Conservation (phyloP, 2,113 vertebrate genomes). For the Mastomys natalensis region DNA sequence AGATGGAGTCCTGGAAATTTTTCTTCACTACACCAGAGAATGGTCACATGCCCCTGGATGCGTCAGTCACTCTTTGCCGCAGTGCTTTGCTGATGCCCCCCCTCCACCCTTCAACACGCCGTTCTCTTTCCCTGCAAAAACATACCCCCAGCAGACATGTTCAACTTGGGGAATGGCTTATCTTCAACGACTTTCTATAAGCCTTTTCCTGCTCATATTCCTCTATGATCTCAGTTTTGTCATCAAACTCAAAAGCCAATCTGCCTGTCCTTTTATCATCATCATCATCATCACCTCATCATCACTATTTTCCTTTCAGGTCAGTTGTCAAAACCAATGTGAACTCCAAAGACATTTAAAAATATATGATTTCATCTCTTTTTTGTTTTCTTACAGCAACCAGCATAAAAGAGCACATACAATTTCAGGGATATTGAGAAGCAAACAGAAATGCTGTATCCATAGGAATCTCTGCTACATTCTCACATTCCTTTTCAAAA, state of each 20-base stretch:
- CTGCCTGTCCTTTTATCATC: not conserved
- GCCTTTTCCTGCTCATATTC: slow-evolving; percentile 45
- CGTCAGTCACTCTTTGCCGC: slow-evolving; percentile 78
- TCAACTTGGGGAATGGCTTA: slow-evolving; percentile 51
- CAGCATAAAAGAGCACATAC: not conserved
- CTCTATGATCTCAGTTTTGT: slow-evolving; percentile 25
- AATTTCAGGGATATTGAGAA: slow-evolving; percentile 44
- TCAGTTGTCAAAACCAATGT: slow-evolving; percentile 44
- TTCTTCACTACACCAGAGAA: slow-evolving; percentile 69
- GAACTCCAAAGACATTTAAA: slow-evolving; percentile 54
- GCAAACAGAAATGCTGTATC: slow-evolving; percentile 57
- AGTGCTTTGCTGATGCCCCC: slow-evolving; percentile 59
- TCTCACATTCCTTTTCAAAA: slow-evolving; percentile 26
- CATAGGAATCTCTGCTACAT: slow-evolving; percentile 36
- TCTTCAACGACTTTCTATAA: slow-evolving; percentile 53
- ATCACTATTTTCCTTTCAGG: not conserved
- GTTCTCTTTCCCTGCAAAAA: slow-evolving; percentile 46
- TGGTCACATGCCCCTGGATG: slow-evolving; percentile 70
- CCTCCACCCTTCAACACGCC: not conserved
- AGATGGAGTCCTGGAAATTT: slow-evolving; percentile 80
- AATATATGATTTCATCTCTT: not conserved
- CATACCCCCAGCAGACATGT: slow-evolving; percentile 66
- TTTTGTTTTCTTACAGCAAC: slow-evolving; percentile 29
- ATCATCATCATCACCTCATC: too few species aligned
- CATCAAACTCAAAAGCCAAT: slow-evolving; percentile 50